These are phyloP conservation scores for Spialia ferax DNA, from an alignment of 2,888 invertebrate genomes.

Conservation along the genomic window DNA sequence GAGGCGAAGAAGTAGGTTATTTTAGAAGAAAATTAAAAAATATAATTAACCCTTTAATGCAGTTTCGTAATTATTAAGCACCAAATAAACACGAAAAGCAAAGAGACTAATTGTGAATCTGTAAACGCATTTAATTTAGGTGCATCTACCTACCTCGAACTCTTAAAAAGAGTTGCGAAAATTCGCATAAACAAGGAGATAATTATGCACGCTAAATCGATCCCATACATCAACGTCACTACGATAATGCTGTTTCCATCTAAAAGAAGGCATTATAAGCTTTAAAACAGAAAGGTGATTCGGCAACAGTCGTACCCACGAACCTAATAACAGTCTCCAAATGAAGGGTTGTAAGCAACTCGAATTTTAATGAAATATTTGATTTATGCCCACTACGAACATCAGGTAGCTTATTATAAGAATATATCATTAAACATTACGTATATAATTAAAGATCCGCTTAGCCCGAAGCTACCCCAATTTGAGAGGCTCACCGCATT, in stretches of 20 bases:
- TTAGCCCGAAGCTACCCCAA: constrained; percentile 83
- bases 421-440: constrained; percentile 86
- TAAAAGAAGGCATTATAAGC: constrained; percentile 57
- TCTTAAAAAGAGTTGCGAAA: constrained; percentile 43
- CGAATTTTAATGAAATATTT: constrained; percentile 86
- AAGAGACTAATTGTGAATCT: constrained; percentile 13
- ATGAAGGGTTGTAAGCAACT: constrained; percentile 80
- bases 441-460: constrained; percentile 82
- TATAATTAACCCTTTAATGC: neutral
- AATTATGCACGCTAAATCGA: constrained; percentile 54
- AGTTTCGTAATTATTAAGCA: neutral
- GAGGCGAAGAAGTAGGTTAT: too few relatives aligned
- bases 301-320: constrained; percentile 68
- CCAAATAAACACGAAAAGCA: neutral
- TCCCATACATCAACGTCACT: constrained; percentile 61
- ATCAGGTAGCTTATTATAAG: constrained; percentile 86
- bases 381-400: constrained; percentile 80
- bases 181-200: constrained; percentile 45
- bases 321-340: constrained; percentile 71
- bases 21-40: neutral
- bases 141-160: too few relatives aligned
- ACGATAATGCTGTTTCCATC: constrained; percentile 68
- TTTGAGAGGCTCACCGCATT: constrained; percentile 75
- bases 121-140: constrained; percentile 33
- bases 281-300: constrained; percentile 54